phyloP scores from a whole-genome alignment of 2,888 invertebrate species.

The Mesorhabditis spiculigera region DNA sequence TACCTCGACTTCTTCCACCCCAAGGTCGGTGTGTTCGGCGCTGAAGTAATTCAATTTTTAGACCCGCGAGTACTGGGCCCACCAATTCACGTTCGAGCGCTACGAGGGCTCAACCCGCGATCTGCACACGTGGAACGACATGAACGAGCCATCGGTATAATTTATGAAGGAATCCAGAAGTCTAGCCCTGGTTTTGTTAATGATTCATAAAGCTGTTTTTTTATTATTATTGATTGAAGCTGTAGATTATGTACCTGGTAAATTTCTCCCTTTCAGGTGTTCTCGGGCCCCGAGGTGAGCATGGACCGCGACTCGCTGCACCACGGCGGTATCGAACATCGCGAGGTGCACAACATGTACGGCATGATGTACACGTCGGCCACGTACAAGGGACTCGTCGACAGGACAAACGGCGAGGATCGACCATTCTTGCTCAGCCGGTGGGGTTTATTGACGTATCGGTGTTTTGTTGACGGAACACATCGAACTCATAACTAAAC shows the following conservation, averaged over 20 bases:
- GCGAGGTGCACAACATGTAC: constrained; percentile 87
- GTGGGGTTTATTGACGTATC: constrained; percentile 2
- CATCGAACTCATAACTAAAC: no score
- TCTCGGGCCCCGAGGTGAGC: constrained; percentile 92
- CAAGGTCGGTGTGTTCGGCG: constrained; percentile 68
- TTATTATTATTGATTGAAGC: no score
- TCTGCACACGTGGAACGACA: constrained; percentile 84
- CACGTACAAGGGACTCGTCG: constrained; percentile 66
- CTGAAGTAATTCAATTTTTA: constrained; percentile 11
- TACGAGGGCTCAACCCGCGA: constrained; percentile 67
- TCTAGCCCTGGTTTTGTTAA: no score
- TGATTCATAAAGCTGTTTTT: no score
- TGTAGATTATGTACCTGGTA: no score
- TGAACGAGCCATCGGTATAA: constrained; percentile 96
- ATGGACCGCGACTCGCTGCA: constrained; percentile 93
- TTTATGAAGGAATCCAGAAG: not conserved
- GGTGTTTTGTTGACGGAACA: no score
- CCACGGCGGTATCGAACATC: constrained; percentile 78
- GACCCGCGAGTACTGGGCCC: constrained; percentile 74
- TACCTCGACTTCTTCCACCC: constrained; percentile 93
- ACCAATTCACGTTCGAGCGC: constrained; percentile 68
- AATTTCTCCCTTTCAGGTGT: no score
- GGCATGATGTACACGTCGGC: constrained; percentile 61
- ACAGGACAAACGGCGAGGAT: constrained; percentile 69
- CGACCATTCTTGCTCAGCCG: constrained; percentile 84